These are phyloP conservation scores for Opisthocomus hoazin DNA, from an alignment of 2,113 vertebrate genomes.

Conservation along the genomic window DNA sequence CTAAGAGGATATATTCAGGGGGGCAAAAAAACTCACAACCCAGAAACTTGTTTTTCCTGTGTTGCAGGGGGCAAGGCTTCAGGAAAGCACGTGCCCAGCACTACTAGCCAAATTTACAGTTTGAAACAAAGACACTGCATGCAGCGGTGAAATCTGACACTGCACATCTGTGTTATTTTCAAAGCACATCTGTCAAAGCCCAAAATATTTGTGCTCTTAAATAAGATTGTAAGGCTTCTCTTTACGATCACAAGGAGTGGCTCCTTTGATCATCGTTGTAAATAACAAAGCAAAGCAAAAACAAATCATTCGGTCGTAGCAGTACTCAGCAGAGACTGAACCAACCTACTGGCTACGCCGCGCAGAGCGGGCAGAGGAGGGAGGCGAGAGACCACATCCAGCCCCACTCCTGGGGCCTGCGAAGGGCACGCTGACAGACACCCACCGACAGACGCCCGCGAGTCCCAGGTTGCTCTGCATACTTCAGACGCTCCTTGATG, in stretches of 20 bases:
- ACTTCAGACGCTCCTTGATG: background rate
- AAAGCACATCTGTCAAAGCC: constrained; percentile 12
- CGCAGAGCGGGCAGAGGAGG: background rate
- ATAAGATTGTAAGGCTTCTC: background rate
- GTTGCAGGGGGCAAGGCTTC: background rate
- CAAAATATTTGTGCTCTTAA: background rate
- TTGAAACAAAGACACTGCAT: background rate
- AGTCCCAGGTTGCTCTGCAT: background rate
- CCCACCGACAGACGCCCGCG: accelerated
- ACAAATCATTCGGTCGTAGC: background rate
- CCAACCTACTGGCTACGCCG: accelerated
- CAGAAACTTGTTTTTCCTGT: background rate
- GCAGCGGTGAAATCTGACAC: background rate
- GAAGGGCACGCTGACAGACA: no score
- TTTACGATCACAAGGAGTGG: background rate
- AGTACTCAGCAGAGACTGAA: background rate
- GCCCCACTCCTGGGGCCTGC: background rate
- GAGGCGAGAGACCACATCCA: background rate
- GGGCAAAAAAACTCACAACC: background rate
- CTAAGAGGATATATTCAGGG: background rate
- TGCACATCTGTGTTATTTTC: constrained; percentile 31
- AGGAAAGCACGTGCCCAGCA: background rate
- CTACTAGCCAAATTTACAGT: background rate
- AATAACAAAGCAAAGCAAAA: background rate
- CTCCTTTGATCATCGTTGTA: background rate